Evolutionary conservation across 1,140 invertebrate genomes (phyloP).

Genomic region (Dufourea novaeangliae): DNA sequence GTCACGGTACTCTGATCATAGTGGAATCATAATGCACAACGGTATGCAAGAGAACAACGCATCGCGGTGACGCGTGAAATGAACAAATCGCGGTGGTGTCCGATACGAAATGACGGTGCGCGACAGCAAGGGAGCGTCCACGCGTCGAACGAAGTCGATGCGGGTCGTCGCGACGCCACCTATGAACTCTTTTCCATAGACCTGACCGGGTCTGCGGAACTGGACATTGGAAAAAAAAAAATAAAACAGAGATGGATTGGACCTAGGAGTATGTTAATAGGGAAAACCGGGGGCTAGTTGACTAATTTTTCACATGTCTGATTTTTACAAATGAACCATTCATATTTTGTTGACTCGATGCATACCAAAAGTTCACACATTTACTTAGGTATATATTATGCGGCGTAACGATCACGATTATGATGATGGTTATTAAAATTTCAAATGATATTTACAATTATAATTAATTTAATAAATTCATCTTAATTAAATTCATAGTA

Average conservation of each 20-base stretch:
- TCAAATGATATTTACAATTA: no score
- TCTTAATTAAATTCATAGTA: no score
- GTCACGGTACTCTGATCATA: conserved; percentile 9
- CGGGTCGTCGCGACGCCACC: conserved; percentile 65
- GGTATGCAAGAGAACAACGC: background rate
- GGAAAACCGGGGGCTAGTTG: no score
- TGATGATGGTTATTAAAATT: no score
- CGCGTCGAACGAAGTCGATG: conserved; percentile 66
- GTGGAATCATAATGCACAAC: background rate
- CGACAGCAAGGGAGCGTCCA: conserved; percentile 64
- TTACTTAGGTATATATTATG: no score
- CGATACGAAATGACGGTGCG: conserved; percentile 24
- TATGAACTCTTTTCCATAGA: conserved; percentile 40
- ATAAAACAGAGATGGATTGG: background rate
- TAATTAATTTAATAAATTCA: no score
- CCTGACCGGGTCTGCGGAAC: conserved; percentile 1
- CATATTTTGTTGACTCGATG: no score
- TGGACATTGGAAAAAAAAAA: background rate
- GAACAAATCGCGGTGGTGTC: background rate
- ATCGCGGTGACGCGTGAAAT: background rate
- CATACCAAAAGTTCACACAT: no score
- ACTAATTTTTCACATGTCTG: no score
- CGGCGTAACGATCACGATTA: no score
- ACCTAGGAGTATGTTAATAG: no score
- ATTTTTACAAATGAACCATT: no score